phyloP scores from a whole-genome alignment of 2,888 invertebrate genomes.

The Polymixis lichenea region DNA sequence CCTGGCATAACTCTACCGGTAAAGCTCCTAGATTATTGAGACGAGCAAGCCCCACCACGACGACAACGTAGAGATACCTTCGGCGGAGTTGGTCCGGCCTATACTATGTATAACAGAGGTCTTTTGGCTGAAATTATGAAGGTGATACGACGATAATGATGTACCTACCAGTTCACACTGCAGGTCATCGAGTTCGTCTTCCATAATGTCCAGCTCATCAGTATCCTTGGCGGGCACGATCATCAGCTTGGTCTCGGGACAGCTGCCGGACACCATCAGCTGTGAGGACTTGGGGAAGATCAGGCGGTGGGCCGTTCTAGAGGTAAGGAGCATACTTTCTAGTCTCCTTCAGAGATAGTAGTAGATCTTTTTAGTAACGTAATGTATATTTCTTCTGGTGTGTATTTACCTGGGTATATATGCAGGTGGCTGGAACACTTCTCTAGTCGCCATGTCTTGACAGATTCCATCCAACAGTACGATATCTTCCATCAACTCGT shows the following conservation, averaged over 20 bases:
- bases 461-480: slow-evolving; percentile 90
- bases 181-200: slow-evolving; percentile 84
- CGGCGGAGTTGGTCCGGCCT: too few species aligned
- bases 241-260: slow-evolving; percentile 85
- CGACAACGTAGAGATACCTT: too few species aligned
- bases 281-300: slow-evolving; percentile 85
- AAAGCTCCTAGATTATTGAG: too few species aligned
- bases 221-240: slow-evolving; percentile 86
- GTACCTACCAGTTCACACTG: slow-evolving; percentile 84
- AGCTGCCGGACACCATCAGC: slow-evolving; percentile 76
- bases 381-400: too few species aligned
- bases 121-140: too few species aligned
- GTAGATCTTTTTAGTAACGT: too few species aligned
- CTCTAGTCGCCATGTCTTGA: slow-evolving; percentile 88
- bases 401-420: slow-evolving; percentile 88
- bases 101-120: too few species aligned
- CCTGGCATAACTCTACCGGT: too few species aligned
- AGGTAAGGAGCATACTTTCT: background rate
- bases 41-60: too few species aligned
- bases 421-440: slow-evolving; percentile 90
- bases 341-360: background rate
- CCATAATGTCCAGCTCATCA: slow-evolving; percentile 88
- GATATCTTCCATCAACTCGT: slow-evolving; percentile 90
- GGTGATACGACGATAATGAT: too few species aligned
- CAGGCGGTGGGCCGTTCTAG: slow-evolving; percentile 85